A percentile compares a stretch with the other conserved stretches of the same genome.
Conservation (phyloP, 1,140 invertebrate genomes). For the Drosophila busckii region DNA sequence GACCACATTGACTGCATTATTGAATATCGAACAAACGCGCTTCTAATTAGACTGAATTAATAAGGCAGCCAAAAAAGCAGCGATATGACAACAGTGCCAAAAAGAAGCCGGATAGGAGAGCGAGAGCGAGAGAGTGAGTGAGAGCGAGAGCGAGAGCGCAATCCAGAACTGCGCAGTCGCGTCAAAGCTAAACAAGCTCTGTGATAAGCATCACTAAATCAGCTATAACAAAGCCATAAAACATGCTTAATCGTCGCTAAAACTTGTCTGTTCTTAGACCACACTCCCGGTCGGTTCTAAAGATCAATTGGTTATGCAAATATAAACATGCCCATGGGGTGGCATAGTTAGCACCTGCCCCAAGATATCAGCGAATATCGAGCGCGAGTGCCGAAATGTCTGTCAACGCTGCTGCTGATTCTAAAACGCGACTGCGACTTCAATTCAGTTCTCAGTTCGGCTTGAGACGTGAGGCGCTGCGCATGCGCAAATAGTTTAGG, state of each 20-base stretch:
- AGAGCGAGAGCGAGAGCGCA: not conserved
- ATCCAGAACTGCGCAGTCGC: slow-evolving; percentile 31
- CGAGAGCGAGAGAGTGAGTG: not conserved
- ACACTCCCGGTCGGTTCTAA: slow-evolving; percentile 33
- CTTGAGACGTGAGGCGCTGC: slow-evolving; percentile 42
- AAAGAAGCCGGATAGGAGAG: not conserved
- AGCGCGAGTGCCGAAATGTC: slow-evolving; percentile 41
- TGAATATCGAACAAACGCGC: slow-evolving; percentile 61
- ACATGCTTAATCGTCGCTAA: slow-evolving; percentile 41
- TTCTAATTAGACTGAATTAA: slow-evolving; percentile 66
- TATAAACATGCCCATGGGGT: slow-evolving; percentile 1
- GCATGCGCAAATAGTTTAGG: slow-evolving; percentile 22
- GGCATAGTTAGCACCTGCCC: slow-evolving; percentile 36
- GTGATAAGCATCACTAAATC: slow-evolving; percentile 68
- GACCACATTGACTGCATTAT: slow-evolving; percentile 34
- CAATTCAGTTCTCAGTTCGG: slow-evolving; percentile 56
- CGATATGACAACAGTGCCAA: slow-evolving; percentile 22
- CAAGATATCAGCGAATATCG: slow-evolving; percentile 9
- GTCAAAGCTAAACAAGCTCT: slow-evolving; percentile 56
- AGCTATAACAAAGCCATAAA: slow-evolving; percentile 63
- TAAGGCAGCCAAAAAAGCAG: slow-evolving; percentile 43
- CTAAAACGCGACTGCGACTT: slow-evolving; percentile 12
- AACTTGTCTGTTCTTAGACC: slow-evolving; percentile 46
- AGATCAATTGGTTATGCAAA: slow-evolving; percentile 38
- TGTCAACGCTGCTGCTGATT: slow-evolving; percentile 38